Evolutionary conservation across 2,888 invertebrate species (phyloP), one percentile per base, ranked within the genome.

Genomic region (Panzeria rudis): DNA sequence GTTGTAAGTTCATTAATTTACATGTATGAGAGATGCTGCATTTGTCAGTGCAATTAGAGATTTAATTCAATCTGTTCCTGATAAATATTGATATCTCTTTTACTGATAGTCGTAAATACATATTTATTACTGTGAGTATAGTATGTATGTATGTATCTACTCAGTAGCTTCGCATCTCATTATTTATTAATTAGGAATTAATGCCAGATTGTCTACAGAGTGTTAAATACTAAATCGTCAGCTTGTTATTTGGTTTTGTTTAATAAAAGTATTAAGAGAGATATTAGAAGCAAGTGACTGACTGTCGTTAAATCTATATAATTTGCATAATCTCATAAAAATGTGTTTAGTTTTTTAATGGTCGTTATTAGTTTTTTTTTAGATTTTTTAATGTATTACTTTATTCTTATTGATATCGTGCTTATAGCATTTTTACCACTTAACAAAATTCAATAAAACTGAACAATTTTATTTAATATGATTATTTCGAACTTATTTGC

Each of bases 241-340:
- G 17, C 15, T 50, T 35, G 3, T 62, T 73, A 13, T 23, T 73
- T 50, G 15, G 13, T 41, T 68, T 59, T 47, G 59, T n/a, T 13
- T 77, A 59, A 47, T 68, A 50, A 17, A 41, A 54, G 23, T 17
- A 44, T 66, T 66, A 44, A 32, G 11, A 25, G 35, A 13, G 8
- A 4, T 41, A 76, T 38, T 44, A 32, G 1, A 23, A 15, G 13
- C 35, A 38, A 62, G 17, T 8, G 47, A 56, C 47, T 11, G 23
- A 0, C 1, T 50, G 50, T 47, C 56, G 15, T 50, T 68, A 77
- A 77, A 59, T 35, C 20, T 29, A 64, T 17, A 68, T 32, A 56
- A 68, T 77, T 77, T 50, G 25, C 77, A 77, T 68, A 59, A 59
- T 59, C 13, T n/a, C 17, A 47, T 59, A 23, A 56, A 17, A 66